phyloP scores from a whole-genome alignment of 2,797 vertebrate species.

The Buceros bicornis region DNA sequence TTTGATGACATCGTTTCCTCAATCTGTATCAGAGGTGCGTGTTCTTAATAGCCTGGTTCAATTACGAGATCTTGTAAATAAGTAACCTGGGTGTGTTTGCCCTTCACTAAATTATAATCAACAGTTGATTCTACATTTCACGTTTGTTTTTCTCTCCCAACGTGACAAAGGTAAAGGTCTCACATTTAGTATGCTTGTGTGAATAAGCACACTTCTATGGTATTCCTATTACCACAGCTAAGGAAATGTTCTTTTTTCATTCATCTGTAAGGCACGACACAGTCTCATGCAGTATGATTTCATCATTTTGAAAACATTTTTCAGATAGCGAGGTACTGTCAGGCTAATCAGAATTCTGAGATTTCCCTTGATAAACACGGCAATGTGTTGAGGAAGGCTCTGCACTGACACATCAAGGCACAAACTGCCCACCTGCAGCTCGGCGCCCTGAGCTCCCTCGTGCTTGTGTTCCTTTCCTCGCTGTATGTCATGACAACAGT shows the following conservation, averaged over 20 bases:
- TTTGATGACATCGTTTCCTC: background rate
- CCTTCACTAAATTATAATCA: background rate
- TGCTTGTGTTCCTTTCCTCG: background rate
- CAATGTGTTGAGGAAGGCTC: background rate
- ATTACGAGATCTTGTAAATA: background rate
- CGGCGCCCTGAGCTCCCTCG: background rate
- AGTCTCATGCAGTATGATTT: background rate
- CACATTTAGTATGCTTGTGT: background rate
- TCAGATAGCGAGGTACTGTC: rapidly evolving
- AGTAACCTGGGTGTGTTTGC: background rate
- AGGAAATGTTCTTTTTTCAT: background rate
- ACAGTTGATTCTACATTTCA: background rate
- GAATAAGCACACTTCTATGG: background rate
- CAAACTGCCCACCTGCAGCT: background rate
- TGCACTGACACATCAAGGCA: background rate
- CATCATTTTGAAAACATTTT: background rate
- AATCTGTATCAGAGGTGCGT: background rate
- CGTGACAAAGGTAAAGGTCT: background rate
- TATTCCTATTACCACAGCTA: background rate
- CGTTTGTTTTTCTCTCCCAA: background rate
- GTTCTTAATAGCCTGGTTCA: background rate
- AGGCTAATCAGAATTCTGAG: background rate
- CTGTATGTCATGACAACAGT: rapidly evolving
- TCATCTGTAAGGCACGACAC: background rate
- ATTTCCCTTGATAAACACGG: background rate